Evolutionary conservation across 1,140 invertebrate species (phyloP).

Genomic region (Olivierus martensii): DNA sequence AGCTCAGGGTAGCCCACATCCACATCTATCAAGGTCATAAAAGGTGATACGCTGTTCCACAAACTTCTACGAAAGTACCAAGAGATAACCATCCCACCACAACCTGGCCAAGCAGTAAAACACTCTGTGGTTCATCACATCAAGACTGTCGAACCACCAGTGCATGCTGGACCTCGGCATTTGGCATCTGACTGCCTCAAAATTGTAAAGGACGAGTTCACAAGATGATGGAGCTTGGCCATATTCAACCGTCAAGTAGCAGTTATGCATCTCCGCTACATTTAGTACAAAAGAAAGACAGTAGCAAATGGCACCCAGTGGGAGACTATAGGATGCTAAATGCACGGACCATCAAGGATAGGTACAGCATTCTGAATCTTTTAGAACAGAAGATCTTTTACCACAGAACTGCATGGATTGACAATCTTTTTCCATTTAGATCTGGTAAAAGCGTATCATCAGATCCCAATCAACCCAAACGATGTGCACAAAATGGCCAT

Average conservation of each 20-base stretch:
- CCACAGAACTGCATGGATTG: constrained; percentile 1
- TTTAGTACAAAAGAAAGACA: constrained; percentile 20
- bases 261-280: constrained; percentile 20
- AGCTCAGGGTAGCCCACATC: not conserved
- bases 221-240: constrained; percentile 7
- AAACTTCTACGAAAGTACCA: constrained; percentile 4
- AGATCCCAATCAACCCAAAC: constrained; percentile 12
- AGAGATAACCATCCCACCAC: not conserved
- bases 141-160: constrained; percentile 10
- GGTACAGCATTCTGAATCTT: constrained; percentile 22
- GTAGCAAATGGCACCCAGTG: constrained; percentile 15
- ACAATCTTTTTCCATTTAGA: constrained; percentile 18
- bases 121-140: constrained; percentile 10
- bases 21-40: not conserved
- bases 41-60: not conserved
- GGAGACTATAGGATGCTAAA: constrained; percentile 25
- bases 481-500: constrained; percentile 20
- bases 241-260: constrained; percentile 12
- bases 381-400: constrained; percentile 20
- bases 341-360: constrained; percentile 19
- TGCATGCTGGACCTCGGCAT: constrained; percentile 1
- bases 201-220: constrained; percentile 13
- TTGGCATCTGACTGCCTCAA: constrained; percentile 9
- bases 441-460: constrained; percentile 18
- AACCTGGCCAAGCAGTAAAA: constrained; percentile 1